A percentile compares a stretch with the other conserved stretches of the same genome.
These are phyloP conservation scores for Willisornis vidua DNA, from an alignment of 2,113 vertebrate species.

Conservation along the genomic window DNA sequence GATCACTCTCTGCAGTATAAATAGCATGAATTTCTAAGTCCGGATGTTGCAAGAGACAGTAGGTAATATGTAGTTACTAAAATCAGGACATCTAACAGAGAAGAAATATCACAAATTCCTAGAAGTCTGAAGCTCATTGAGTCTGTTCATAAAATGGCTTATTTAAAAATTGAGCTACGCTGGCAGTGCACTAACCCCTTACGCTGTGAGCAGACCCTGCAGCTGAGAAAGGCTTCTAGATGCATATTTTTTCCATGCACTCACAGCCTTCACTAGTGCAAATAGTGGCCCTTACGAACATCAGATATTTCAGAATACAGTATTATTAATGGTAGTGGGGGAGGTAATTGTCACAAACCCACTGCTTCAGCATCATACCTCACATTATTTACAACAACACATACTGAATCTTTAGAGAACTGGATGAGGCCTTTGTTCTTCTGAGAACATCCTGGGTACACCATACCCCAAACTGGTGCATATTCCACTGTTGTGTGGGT, in stretches of 20 bases:
- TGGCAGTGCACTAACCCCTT: not conserved
- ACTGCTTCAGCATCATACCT: not conserved
- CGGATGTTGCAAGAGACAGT: not conserved
- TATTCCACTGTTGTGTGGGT: not conserved
- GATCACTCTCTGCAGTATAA: not conserved
- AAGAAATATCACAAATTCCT: not conserved
- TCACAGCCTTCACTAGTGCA: not conserved
- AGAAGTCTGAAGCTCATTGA: not conserved
- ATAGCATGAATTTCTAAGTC: not conserved
- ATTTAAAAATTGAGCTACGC: not conserved
- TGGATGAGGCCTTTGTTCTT: not conserved
- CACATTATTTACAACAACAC: not conserved
- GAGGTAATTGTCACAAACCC: not conserved
- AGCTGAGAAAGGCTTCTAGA: not conserved
- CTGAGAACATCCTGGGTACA: not conserved
- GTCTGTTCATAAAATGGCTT: not conserved
- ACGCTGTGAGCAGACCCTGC: not conserved
- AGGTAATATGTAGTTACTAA: not conserved
- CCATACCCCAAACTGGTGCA: fast-evolving
- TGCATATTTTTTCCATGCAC: not conserved
- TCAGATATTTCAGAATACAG: not conserved
- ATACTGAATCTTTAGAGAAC: not conserved
- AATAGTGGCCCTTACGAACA: not conserved
- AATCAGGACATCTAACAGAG: not conserved
- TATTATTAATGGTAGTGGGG: not conserved